Percentiles rank a stretch among this genome's conserved stretches.
These are phyloP conservation scores for Penaeus vannamei DNA, from an alignment of 1,140 invertebrate genomes.

Conservation along the genomic window DNA sequence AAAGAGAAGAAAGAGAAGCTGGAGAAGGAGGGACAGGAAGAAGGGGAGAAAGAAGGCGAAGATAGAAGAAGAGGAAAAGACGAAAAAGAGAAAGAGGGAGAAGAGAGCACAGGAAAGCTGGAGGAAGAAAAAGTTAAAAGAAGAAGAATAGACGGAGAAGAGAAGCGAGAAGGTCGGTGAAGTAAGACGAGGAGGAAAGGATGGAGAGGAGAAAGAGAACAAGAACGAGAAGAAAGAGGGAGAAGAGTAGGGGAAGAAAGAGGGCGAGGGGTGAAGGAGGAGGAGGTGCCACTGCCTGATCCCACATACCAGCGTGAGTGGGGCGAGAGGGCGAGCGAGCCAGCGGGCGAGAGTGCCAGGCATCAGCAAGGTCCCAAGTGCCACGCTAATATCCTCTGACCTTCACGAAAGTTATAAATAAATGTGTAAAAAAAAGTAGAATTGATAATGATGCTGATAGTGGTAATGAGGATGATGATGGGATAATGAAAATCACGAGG, in stretches of 20 bases:
- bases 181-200: too few species aligned
- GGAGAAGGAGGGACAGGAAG: background rate
- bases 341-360: too few species aligned
- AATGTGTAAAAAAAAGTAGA: too few species aligned
- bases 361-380: too few species aligned
- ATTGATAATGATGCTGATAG: too few species aligned
- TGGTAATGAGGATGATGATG: background rate
- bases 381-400: too few species aligned
- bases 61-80: too few species aligned
- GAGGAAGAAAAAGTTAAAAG: background rate
- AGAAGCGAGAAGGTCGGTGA: background rate
- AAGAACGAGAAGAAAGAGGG: background rate
- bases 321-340: too few species aligned
- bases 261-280: background rate
- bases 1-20: background rate
- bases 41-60: background rate
- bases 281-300: background rate
- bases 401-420: too few species aligned
- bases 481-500: background rate
- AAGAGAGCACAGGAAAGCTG: too few species aligned
- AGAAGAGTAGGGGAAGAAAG: background rate
- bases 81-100: background rate
- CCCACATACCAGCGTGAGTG: too few species aligned
- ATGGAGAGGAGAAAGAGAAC: background rate
- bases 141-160: background rate